Percentiles rank a stretch among this genome's conserved stretches.
Conservation (phyloP, 2,888 invertebrate genomes). For the Blera fallax region DNA sequence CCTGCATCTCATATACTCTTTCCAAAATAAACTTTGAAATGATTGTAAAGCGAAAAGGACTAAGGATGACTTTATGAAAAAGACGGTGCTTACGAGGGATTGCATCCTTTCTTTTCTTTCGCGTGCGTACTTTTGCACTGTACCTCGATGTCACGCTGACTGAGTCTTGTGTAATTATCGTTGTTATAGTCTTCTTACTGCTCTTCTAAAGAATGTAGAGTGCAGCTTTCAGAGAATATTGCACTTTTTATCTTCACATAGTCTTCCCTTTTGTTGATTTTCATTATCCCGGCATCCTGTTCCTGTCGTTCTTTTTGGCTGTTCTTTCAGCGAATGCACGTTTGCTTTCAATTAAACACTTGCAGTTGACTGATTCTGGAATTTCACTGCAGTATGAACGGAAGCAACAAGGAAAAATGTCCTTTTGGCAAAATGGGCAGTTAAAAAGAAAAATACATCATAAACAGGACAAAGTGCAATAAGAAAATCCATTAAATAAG, state of each 20-base stretch:
- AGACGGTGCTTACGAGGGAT: neutral
- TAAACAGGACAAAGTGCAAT: neutral
- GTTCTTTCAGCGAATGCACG: neutral
- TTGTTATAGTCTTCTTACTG: conserved; percentile 36
- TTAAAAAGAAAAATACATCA: neutral
- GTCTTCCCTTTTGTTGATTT: conserved; percentile 19
- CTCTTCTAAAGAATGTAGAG: conserved; percentile 15
- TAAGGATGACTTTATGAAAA: neutral
- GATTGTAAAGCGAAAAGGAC: neutral
- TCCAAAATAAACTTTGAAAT: neutral
- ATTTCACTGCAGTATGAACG: neutral
- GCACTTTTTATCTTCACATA: conserved; percentile 19
- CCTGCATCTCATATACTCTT: neutral
- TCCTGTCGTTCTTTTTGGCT: neutral
- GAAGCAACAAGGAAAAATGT: neutral
- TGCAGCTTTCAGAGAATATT: conserved; percentile 40
- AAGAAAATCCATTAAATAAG: conserved; percentile 13
- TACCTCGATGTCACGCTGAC: conserved; percentile 17
- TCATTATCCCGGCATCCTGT: conserved; percentile 33
- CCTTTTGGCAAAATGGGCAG: neutral
- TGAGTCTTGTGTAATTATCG: conserved; percentile 53
- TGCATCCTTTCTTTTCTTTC: neutral
- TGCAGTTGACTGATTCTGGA: conserved; percentile 38
- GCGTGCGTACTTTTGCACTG: neutral
- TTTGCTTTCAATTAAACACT: conserved; percentile 58